Base-by-base conservation (phyloP, 2,888 invertebrate genomes). In the Spodoptera littoralis region DNA sequence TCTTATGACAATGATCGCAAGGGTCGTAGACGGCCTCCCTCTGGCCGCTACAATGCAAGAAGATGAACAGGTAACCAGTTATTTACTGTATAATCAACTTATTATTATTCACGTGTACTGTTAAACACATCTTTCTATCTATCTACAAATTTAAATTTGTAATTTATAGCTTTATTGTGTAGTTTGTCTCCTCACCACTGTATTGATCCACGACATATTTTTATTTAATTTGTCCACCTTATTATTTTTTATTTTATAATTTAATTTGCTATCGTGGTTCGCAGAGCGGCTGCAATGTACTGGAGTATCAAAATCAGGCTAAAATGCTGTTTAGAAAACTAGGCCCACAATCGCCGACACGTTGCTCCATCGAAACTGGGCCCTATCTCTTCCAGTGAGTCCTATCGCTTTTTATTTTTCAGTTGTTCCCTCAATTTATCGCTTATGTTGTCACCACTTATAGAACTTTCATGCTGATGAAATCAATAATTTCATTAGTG, bases 271-370 rank as follows among this genome's bases (percentile, higher is more conserved):
- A 81, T 88, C 86, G 83, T 91, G 88, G 84, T 89, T 95, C 93
- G 83, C 95, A 99, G 99, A 97, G 97, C 76, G 99, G 99, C 64
- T 97, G 98, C 91, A 98, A 97, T 94, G 96, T 99, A 88, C 95
- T 99, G 92, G 99, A 99, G 90, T 99, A 99, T 92, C 99, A 99
- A 92, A 99, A 99, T 92, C 99, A 99, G 95, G 99, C 99, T 44
- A 99, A 99, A 95, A 97, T 99, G 97, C 95, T 99, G 83, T 99
- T 99, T 95, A 96, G 98, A 84, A 99, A 99, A 94, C 95, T 99
- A 85, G 97, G 97, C 78, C 96, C 97, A 45, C 97, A 98, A 86
- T 99, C 99, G 64, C 99, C 99, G 65, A 93, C 96, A 41, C 96
- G 98, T 88, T 99, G 99, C 93, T 98, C 98, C 83, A 98, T 99